Evolutionary conservation across 2,797 vertebrate species (phyloP).

Genomic region (Acrossocheilus fasciatus): DNA sequence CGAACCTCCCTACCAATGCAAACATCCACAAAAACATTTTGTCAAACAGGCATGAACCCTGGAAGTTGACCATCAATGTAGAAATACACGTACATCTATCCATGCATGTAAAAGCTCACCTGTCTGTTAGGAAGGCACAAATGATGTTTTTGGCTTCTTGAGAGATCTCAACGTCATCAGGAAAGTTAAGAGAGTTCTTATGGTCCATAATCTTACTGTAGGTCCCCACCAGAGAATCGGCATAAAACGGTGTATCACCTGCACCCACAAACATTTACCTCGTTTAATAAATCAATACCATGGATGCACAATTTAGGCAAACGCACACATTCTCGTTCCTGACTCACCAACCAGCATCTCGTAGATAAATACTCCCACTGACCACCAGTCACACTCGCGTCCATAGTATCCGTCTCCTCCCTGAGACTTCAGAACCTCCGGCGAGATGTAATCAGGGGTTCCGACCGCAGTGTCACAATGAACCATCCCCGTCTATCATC

Average conservation of each 20-base stretch:
- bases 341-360: conserved; percentile 98
- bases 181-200: conserved; percentile 97
- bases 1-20: conserved; percentile 88
- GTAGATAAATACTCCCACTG: conserved; percentile 98
- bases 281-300: not conserved
- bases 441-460: conserved; percentile 98
- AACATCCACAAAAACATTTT: not conserved
- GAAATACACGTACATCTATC: not conserved
- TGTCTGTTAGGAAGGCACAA: conserved; percentile 97
- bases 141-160: conserved; percentile 97
- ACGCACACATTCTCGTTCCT: conserved; percentile 6
- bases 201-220: conserved; percentile 99
- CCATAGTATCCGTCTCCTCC: conserved; percentile 97
- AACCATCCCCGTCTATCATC: conserved; percentile 94
- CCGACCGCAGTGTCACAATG: conserved; percentile 97
- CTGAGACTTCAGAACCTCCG: conserved; percentile 96
- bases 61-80: not conserved
- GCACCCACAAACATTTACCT: conserved; percentile 33
- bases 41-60: not conserved
- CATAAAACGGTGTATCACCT: conserved; percentile 99
- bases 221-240: conserved; percentile 97
- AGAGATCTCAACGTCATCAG: conserved; percentile 97
- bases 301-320: not conserved
- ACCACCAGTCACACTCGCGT: conserved; percentile 99
- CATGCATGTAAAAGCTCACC: conserved; percentile 74